phyloP scores from a whole-genome alignment of 2,113 vertebrate species.

The Silurus meridionalis region DNA sequence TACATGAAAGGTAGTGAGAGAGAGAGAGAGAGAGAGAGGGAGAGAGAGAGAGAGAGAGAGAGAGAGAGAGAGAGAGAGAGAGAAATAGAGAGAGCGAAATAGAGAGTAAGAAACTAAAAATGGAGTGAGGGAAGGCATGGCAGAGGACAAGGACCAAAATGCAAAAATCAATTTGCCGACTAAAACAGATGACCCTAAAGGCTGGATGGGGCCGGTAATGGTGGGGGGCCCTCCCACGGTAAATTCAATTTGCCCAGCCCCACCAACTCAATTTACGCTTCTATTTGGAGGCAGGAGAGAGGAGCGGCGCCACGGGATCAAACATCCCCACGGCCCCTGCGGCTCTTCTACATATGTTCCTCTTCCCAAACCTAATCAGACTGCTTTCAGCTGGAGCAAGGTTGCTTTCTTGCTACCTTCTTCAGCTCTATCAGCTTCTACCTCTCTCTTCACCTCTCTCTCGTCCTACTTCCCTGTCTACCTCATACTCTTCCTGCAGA shows the following conservation, averaged over 20 bases:
- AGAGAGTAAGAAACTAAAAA: too few species aligned
- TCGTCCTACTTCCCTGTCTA: background rate
- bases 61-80: background rate
- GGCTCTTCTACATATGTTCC: slow-evolving; percentile 59
- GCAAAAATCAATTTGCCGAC: slow-evolving; percentile 64
- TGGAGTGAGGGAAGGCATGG: slow-evolving; percentile 23
- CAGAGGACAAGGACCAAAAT: slow-evolving; percentile 54
- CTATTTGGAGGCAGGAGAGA: slow-evolving; percentile 57
- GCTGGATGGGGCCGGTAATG: slow-evolving; percentile 56
- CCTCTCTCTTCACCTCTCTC: background rate
- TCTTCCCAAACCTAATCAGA: slow-evolving; percentile 62
- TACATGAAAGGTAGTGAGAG: slow-evolving; percentile 18
- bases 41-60: too few species aligned
- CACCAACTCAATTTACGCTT: slow-evolving; percentile 65
- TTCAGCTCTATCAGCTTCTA: slow-evolving; percentile 7
- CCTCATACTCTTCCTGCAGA: background rate
- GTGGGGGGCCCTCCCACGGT: slow-evolving; percentile 47
- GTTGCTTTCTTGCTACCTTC: slow-evolving; percentile 42
- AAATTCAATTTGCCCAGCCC: slow-evolving; percentile 63
- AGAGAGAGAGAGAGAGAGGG: background rate
- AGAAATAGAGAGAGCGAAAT: background rate
- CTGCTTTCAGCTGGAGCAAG: slow-evolving; percentile 46
- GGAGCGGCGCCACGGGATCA: slow-evolving; percentile 58
- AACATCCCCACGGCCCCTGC: slow-evolving; percentile 50
- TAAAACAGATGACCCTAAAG: slow-evolving; percentile 62